Evolutionary conservation across 1,140 invertebrate genomes (phyloP), one percentile per base, ranked within the genome.

Genomic region (Heliconius himera): DNA sequence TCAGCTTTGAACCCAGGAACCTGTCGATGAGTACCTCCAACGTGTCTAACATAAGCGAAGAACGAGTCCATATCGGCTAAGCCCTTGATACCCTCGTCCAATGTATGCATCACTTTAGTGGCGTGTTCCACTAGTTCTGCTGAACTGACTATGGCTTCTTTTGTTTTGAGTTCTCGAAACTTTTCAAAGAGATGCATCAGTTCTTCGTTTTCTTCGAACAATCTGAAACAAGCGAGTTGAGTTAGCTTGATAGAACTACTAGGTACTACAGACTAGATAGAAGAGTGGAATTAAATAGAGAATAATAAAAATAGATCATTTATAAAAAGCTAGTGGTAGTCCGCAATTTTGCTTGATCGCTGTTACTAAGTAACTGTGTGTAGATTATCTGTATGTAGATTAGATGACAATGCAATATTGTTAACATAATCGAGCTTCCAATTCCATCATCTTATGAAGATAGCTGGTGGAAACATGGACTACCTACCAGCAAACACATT

Each of bases 191-290:
- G 95, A 38, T 96, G 95, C 13, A 98, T 94, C 3, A 98, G 94
- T 51, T 98, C 98, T 72, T 95, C 94, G 88, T 98, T 97, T 83
- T 98, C 97, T 91, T 99, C 98, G 92, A 99, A 99, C 84, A 99
- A 95, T 93, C 98, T 98, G 96, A 6, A 49, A 77, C 16, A 46
- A 18, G 29, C 41, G 11, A 46, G 41, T 46, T 46, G 41, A 1
- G 13, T 46, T 46, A 46, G 13, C 3, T 46, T 46, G 16, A 46
- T 1, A 16, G 3, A 3, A 46, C 0, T 26, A 26, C 26, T 26
- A 26, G 26, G 26, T 26, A 26, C 26, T 26, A 26, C 1, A 26
- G 26, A 26, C 26, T 26, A 26, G 26, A 26, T 26, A 26, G 26
- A 46, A 46, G 41, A 33, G 5, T 20, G 26, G 8, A 29, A 71